These are phyloP conservation scores for Phania funesta DNA, from an alignment of 2,888 invertebrate species.

Conservation along the genomic window DNA sequence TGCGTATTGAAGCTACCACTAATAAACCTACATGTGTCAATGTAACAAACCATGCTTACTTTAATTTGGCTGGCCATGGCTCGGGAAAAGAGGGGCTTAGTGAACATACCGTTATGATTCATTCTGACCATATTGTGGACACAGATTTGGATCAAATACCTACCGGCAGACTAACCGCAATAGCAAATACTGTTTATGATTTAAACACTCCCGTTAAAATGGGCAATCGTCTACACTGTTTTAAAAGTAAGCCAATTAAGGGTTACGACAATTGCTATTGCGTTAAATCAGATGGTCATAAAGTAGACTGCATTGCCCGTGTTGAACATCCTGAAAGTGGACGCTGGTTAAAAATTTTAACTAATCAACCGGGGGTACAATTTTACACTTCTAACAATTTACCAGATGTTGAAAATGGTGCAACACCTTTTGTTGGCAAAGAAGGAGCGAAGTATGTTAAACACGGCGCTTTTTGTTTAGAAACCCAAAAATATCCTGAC, in stretches of 20 bases:
- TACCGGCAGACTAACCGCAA: conserved; percentile 86
- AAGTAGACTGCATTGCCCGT: conserved; percentile 83
- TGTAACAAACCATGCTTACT: conserved; percentile 92
- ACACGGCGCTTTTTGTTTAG: conserved; percentile 91
- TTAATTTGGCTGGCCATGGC: conserved; percentile 93
- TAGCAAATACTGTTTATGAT: conserved; percentile 88
- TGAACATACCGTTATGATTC: conserved; percentile 87
- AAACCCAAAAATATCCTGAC: conserved; percentile 96
- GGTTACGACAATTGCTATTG: conserved; percentile 88
- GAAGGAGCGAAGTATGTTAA: conserved; percentile 85
- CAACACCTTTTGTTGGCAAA: conserved; percentile 85
- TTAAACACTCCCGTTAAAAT: conserved; percentile 77
- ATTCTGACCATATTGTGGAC: conserved; percentile 88
- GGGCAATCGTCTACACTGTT: conserved; percentile 52
- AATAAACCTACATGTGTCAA: conserved; percentile 91
- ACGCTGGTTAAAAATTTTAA: conserved; percentile 88
- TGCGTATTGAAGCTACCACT: conserved; percentile 89
- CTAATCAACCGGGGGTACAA: conserved; percentile 94
- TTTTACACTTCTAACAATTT: conserved; percentile 91
- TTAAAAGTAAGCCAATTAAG: conserved; percentile 70
- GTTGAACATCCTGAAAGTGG: conserved; percentile 87
- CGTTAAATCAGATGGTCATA: conserved; percentile 60
- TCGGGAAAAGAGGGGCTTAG: conserved; percentile 84
- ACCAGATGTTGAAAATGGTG: conserved; percentile 83
- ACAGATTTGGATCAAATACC: conserved; percentile 86